Evolutionary conservation across 2,113 vertebrate species (phyloP).

Genomic region (Micronycteris hirsuta): DNA sequence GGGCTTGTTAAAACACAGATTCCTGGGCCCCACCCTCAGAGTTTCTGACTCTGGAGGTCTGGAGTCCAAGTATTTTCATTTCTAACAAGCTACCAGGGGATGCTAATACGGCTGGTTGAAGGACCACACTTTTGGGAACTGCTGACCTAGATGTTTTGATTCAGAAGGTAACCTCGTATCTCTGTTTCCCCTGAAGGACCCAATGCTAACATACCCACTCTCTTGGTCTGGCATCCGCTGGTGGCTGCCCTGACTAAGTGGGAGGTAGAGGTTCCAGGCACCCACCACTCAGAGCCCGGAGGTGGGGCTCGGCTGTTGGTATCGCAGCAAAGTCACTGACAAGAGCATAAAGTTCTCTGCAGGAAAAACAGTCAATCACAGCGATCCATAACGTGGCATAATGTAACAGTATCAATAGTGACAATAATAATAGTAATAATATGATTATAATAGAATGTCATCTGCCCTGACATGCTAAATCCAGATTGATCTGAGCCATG

Average conservation of each 20-base stretch:
- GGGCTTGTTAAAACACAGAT: not conserved
- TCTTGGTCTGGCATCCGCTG: not conserved
- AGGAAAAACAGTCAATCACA: constrained; percentile 46
- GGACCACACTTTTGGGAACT: not conserved
- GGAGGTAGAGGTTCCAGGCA: not conserved
- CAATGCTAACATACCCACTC: not conserved
- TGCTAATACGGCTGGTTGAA: not conserved
- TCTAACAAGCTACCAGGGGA: not conserved
- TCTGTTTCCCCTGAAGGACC: not conserved
- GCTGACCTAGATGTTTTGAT: not conserved
- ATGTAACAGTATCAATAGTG: constrained; percentile 35
- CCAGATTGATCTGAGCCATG: constrained; percentile 54
- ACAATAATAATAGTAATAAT: constrained; percentile 57
- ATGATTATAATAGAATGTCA: constrained; percentile 30
- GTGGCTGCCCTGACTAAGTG: not conserved
- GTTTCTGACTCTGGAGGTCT: not conserved
- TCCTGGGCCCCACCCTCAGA: not conserved
- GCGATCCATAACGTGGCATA: constrained; percentile 25
- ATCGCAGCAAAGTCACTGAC: constrained; percentile 21
- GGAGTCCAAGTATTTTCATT: not conserved
- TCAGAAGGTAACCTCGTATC: not conserved
- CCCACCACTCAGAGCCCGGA: not conserved
- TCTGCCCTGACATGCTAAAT: constrained; percentile 33
- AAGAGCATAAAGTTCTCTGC: constrained; percentile 29
- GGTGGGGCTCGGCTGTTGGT: not conserved